Base-by-base conservation (phyloP, 2,113 vertebrate genomes). In the Ginglymostoma cirratum region DNA sequence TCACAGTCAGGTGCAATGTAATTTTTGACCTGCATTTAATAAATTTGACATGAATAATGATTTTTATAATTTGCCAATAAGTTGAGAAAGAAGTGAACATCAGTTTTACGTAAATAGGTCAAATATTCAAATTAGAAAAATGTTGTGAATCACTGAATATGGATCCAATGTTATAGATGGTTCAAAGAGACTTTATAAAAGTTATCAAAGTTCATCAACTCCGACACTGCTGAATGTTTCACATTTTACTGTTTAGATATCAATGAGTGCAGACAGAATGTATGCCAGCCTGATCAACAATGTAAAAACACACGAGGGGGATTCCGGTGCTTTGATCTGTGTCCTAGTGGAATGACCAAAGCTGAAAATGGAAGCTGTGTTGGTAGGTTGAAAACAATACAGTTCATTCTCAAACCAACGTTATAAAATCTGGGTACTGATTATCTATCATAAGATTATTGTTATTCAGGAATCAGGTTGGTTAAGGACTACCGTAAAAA, bases 281-380 rank as follows among this genome's bases (percentile, higher is more conserved):
- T 99, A 6, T 99, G 99, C 97, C 98, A 98, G 87, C 98, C 97
- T 4, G 99, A 99, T 96, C 99, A 99, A 96, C 98, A 98, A 96
- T 99, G 99, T 96, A 99, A 98, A 97, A 99, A 99, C 96, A 99
- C 98, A 0, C 98, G 98, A 0, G 99, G 99, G 6, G 98, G 99
- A 96, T 99, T 99, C 96, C 98, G 98, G 96, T 99, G 99, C 97
- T 98, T 99, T 67, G 99, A 99, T 96, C 98, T 99, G 96, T 99
- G 99, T 97, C 98, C 99, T 19, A 98, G n/a, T 19, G 99, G 99
- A 70, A 99, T 99, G 98, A 99, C 98, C 96, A 99, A 98, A 97
- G 97, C 97, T 67, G 98, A 97, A 96, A 99, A 99, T 0, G 98
- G 98, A 95, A 98, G 98, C 0, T 99, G 99, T 96, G 76, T 98